phyloP scores from a whole-genome alignment of 2,797 vertebrate species.

The Phylloscopus collybita region DNA sequence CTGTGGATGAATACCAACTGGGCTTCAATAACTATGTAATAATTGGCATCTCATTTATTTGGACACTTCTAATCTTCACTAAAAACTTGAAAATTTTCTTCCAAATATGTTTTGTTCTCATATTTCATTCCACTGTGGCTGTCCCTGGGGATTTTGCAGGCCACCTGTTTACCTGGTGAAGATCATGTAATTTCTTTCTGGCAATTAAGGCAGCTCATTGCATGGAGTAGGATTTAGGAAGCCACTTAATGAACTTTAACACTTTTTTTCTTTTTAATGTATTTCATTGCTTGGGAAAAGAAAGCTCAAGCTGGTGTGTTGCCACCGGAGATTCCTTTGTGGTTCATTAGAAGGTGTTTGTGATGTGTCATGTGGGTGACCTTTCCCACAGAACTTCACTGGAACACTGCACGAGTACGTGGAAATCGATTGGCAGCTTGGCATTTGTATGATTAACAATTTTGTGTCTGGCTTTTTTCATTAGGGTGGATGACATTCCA shows the following conservation, averaged over 20 bases:
- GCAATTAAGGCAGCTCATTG: background rate
- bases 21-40: background rate
- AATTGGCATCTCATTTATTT: background rate
- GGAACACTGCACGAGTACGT: background rate
- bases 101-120: background rate
- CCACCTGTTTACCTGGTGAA: background rate
- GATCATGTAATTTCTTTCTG: background rate
- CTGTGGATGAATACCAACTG: background rate
- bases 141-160: background rate
- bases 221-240: background rate
- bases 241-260: background rate
- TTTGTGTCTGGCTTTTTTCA: background rate
- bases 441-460: background rate
- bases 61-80: background rate
- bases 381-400: background rate
- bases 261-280: background rate
- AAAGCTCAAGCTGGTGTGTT: background rate
- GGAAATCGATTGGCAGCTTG: background rate
- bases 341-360: background rate
- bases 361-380: background rate
- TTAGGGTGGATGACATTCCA: slow-evolving; percentile 91
- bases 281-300: background rate
- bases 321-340: background rate
- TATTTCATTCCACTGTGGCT: background rate
- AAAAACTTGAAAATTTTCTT: background rate